phyloP scores from a whole-genome alignment of 2,797 vertebrate genomes.

The Staurois parvus region DNA sequence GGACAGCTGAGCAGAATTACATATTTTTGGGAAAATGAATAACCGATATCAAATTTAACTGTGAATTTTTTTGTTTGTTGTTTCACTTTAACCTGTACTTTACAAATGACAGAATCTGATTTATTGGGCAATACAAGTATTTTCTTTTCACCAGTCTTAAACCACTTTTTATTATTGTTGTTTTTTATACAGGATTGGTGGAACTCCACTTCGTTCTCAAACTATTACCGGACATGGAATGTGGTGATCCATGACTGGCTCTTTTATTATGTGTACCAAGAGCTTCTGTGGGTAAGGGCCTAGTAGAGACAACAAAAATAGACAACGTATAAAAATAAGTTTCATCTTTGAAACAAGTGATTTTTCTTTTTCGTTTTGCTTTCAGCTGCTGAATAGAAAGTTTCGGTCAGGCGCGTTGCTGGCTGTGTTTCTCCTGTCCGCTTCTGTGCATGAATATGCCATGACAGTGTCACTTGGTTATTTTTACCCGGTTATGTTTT shows the following conservation, averaged over 20 bases:
- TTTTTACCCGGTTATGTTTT: constrained; percentile 90
- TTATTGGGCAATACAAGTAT: too few species aligned
- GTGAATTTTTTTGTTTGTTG: too few species aligned
- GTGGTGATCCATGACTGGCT: constrained; percentile 92
- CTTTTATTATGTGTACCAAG: constrained; percentile 86
- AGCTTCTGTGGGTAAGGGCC: constrained; percentile 82
- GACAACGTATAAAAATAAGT: too few species aligned
- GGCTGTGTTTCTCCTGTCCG: constrained; percentile 84
- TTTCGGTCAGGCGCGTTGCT: constrained; percentile 81
- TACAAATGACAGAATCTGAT: too few species aligned
- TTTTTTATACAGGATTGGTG: constrained; percentile 86
- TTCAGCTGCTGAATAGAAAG: constrained; percentile 79
- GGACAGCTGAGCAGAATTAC: too few species aligned
- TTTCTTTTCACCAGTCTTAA: background rate
- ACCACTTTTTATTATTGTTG: background rate
- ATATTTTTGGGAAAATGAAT: too few species aligned
- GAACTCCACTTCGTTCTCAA: constrained; percentile 89
- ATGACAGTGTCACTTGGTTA: constrained; percentile 84
- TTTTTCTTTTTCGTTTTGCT: background rate
- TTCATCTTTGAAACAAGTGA: too few species aligned
- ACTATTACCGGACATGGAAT: constrained; percentile 91
- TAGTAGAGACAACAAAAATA: too few species aligned
- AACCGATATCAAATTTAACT: too few species aligned
- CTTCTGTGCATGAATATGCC: constrained; percentile 85
- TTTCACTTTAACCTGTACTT: too few species aligned